Conservation (phyloP, 2,797 vertebrate species). For the Fistularia tabacaria region DNA sequence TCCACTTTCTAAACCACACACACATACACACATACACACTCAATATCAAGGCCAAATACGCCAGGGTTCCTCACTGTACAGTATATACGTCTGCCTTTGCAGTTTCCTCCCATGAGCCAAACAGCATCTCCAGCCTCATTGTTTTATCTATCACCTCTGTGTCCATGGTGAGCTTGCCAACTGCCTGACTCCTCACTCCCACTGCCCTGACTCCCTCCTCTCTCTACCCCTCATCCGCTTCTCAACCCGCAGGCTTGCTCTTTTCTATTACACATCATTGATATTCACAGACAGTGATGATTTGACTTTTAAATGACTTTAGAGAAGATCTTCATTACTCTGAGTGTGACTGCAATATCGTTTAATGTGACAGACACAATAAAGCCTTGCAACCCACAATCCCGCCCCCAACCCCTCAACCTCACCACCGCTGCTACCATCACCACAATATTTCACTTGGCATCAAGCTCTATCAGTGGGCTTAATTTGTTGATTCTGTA, state of each 20-base stretch:
- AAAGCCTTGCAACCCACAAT: constrained; percentile 52
- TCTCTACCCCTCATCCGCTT: constrained; percentile 25
- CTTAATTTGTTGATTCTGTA: constrained; percentile 80
- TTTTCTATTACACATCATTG: constrained; percentile 63
- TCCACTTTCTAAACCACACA: constrained; percentile 72
- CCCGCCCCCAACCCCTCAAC: not conserved
- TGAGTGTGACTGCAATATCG: constrained; percentile 60
- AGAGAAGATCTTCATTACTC: constrained; percentile 70
- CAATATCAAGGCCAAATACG: constrained; percentile 17
- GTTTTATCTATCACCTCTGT: constrained; percentile 62
- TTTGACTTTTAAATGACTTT: constrained; percentile 78
- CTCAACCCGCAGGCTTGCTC: constrained; percentile 51
- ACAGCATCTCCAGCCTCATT: constrained; percentile 30
- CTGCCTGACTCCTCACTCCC: constrained; percentile 57
- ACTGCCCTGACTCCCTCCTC: constrained; percentile 34
- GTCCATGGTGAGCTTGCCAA: constrained; percentile 42
- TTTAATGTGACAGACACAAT: constrained; percentile 74
- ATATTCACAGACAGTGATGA: constrained; percentile 69
- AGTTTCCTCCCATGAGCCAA: constrained; percentile 36
- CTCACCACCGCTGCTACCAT: not conserved
- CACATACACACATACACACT: constrained; percentile 14
- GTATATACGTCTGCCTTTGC: constrained; percentile 30
- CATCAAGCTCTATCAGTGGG: constrained; percentile 63
- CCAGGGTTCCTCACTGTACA: constrained; percentile 6
- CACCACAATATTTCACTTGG: constrained; percentile 43